Evolutionary conservation across 2,797 vertebrate species (phyloP), one percentile per base, ranked within the genome.

Genomic region (Eulemur mongoz): DNA sequence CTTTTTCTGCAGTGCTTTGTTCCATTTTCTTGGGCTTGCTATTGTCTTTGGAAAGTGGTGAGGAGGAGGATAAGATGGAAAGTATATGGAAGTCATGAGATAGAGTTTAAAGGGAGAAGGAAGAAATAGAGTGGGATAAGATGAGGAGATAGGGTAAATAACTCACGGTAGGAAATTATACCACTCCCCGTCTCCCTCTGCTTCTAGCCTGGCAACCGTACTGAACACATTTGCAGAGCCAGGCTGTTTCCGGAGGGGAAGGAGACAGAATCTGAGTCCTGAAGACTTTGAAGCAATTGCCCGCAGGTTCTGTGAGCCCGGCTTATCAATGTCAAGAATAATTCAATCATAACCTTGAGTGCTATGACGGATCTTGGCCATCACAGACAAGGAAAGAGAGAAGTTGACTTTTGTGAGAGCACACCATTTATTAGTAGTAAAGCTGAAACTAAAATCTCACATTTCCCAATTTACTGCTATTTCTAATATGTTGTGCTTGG

Each of bases 11-110:
- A 32, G 45, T 57, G 32, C 59, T 76, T 35, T 54, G 13, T 67
- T 90, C 45, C 69, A 32, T 69, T 92, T 86, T 92, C 87, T 40
- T 52, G 35, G 52, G 78, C 54, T 67, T 52, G 43, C 69, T 52
- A 0, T 73, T 87, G 79, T 81, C 76, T 89, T 95, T 80, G 85
- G 61, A 92, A 84, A 75, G 50, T 43, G 35, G 20, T 50, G 30
- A 72, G 67, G 40, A 45, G 0, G 57, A 45, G 1, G 75, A 40
- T n/a, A 79, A 43, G n/a, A 48, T 20, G 38, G 32, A 61, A 79
- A 48, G 14, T 61, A n/a, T 43, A 8, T 20, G 23, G n/a, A 52
- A 35, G 40, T 32, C 18, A 13, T 27, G 79, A 91, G 63, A 61
- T 10, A 83, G 38, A 59, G 43, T 78, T 92, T 80, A 88, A 84